A percentile compares a stretch with the other conserved stretches of the same genome.
phyloP scores from a whole-genome alignment of 2,888 invertebrate species.

The Lasius fuliginosus region DNA sequence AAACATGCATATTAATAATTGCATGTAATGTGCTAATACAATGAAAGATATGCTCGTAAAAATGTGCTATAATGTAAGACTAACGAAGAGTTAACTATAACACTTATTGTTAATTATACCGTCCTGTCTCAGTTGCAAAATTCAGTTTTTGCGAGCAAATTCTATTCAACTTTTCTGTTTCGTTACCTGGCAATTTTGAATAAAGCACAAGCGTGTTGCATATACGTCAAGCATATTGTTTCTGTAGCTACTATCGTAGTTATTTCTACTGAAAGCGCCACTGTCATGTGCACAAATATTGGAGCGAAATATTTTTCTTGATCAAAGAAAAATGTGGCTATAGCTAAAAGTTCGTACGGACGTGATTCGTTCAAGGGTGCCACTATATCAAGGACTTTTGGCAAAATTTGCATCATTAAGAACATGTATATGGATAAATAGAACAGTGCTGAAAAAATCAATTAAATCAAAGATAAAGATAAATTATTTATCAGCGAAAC shows the following conservation, averaged over 20 bases:
- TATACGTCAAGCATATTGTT: accelerated
- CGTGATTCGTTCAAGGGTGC: slow-evolving; percentile 52
- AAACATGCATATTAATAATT: background rate
- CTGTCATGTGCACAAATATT: slow-evolving; percentile 37
- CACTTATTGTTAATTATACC: background rate
- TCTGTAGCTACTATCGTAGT: slow-evolving; percentile 28
- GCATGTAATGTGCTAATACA: background rate
- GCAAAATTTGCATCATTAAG: slow-evolving; percentile 17
- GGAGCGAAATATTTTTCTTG: slow-evolving; percentile 40
- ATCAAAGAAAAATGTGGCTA: slow-evolving; percentile 44
- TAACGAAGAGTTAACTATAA: background rate
- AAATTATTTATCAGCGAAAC: background rate
- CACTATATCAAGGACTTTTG: slow-evolving; percentile 50
- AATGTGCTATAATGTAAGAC: background rate
- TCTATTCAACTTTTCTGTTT: background rate
- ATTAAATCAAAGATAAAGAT: background rate
- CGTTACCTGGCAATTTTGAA: slow-evolving; percentile 33
- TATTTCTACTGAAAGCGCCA: background rate
- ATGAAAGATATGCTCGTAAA: background rate
- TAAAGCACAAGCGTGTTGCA: background rate
- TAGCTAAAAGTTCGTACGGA: background rate
- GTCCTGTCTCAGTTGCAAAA: background rate
- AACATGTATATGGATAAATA: background rate
- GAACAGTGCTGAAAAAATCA: background rate
- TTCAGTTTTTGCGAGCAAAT: background rate